Evolutionary conservation across 2,888 invertebrate genomes (phyloP).

Genomic region (Euzophera pinguis): DNA sequence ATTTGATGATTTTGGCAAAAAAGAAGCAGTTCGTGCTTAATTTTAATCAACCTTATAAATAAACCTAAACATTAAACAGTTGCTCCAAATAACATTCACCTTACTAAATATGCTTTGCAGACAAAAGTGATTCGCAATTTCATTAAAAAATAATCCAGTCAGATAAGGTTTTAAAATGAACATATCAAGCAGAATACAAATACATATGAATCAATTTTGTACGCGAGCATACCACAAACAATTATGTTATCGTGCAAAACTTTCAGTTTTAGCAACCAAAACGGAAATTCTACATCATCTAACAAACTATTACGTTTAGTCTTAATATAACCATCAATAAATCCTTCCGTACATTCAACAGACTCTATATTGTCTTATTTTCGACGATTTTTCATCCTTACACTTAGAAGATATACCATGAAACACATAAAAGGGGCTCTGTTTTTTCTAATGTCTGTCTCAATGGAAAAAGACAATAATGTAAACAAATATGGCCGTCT

Average conservation of each 20-base stretch:
- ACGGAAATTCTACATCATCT: slow-evolving; percentile 4
- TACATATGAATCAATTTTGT: neutral
- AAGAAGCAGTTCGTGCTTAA: neutral
- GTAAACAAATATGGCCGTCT: too few relatives aligned
- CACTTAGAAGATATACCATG: slow-evolving; percentile 1
- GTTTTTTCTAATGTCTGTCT: neutral
- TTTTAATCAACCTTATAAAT: neutral
- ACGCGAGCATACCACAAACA: neutral
- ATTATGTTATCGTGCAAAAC: neutral
- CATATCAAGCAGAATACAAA: neutral
- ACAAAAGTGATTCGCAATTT: slow-evolving; percentile 5
- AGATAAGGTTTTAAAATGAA: neutral
- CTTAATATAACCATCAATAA: neutral
- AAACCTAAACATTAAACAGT: neutral
- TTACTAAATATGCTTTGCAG: neutral
- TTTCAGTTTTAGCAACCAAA: neutral
- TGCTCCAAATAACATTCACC: neutral
- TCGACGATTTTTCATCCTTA: slow-evolving; percentile 9
- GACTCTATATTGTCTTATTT: slow-evolving; percentile 1
- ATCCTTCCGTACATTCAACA: neutral
- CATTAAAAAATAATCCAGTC: neutral
- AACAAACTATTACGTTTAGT: neutral
- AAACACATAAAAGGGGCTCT: neutral
- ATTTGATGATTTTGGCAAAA: too few relatives aligned
- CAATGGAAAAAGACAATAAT: too few relatives aligned